Base-by-base conservation (phyloP, 2,797 vertebrate genomes). In the Gymnodraco acuticeps region DNA sequence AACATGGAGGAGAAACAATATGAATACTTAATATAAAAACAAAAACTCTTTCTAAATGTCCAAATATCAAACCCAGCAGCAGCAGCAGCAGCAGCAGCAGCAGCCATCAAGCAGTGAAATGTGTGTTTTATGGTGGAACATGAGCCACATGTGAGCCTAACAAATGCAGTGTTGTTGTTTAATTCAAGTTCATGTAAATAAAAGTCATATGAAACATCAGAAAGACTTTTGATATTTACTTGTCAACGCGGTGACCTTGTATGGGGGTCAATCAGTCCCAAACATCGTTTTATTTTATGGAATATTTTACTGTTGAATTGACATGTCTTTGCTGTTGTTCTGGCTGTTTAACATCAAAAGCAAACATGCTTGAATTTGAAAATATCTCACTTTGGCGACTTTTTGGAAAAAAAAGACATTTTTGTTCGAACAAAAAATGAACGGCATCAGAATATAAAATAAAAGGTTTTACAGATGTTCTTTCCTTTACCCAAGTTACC, bases 31-130 rank as follows among this genome's bases (percentile, higher is more conserved):
- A 20, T 43, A 64, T 48, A 10, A 23, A 60, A 45, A 58, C n/a
- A 51, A 54, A 43, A 52, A 56, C 7, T n/a, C 51, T 5, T 23
- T 56, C 31, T 38, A 5, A 11, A n/a, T 41, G 55, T 51, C 15
- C 23, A 10, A 6, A 20, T 56, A 8, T 54, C 16, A 52, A 69
- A 47, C 43, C n/a, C 38, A 51, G 70, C 38, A 72, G 65, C 19
- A 27, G 23, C 23, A 67, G 23, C 38, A 51, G 70, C 38, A 72
- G 65, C 19, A 27, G 23, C 23, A 67, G 23, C 55, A 60, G 70
- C 58, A 46, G 33, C 23, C 66, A 16, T 23, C 11, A 52, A 47
- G 27, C 31, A 43, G 17, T 9, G 3, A 23, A n/a, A 63, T 10
- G 15, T 5, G 17, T 4, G 14, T 10, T 70, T 64, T 15, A 42